Evolutionary conservation across 2,888 invertebrate genomes (phyloP), one percentile per base, ranked within the genome.

Genomic region (Ernsta delagoae): DNA sequence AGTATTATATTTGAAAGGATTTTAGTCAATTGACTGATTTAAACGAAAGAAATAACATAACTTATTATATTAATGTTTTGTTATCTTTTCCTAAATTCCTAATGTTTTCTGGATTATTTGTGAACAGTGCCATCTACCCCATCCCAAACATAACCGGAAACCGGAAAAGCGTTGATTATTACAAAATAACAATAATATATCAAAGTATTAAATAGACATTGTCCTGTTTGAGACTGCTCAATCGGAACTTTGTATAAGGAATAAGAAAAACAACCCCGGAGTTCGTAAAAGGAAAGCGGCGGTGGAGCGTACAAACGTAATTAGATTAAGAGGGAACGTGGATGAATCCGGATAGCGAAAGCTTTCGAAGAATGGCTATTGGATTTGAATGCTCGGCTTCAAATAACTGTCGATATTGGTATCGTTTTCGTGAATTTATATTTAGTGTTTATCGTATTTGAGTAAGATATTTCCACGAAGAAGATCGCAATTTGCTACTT

Each of bases 241-340:
- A 54, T 43, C 24, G 31, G 39, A 63, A 63, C 54, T 63, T 54
- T 41, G 54, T 63, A 16, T 53, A 63, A 54, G 53, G 39, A 63
- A 54, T 63, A 63, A 50, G 56, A 48, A 36, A 48, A 61, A 48
- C 31, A 59, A 16, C 9, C 16, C 12, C 12, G 63, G 63, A n/a
- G 41, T 64, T 43, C 54, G 56, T 56, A 64, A 43, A 56, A 64
- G 56, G 64, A 56, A 71, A 62, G 72, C 70, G 69, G 65, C 70
- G 70, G 86, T 84, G 86, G 89, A 88, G 85, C 86, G 89, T 88
- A 85, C 86, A 87, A 87, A 87, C 71, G 70, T 87, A 90, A 91
- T 90, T 91, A 89, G 89, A 88, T 90, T 89, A 88, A 87, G 87
- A 86, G 86, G 85, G 86, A 67, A 85, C 81, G 84, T 79, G 83